Base-by-base conservation (phyloP, 2,888 invertebrate genomes). In the Ophraella communa region DNA sequence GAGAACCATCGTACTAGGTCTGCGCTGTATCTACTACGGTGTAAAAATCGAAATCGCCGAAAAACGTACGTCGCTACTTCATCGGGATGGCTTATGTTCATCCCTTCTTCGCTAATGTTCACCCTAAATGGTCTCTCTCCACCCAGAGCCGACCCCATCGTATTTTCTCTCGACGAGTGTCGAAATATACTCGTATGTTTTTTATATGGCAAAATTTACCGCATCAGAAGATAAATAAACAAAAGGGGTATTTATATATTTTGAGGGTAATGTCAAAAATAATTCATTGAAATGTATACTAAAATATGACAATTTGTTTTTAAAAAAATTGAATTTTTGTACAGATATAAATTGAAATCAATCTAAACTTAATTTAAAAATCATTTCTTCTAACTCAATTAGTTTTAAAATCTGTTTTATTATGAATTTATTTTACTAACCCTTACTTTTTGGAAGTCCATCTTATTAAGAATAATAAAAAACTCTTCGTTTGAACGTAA, bases 31-130 rank as follows among this genome's bases (percentile, higher is more conserved):
- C 57, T 44, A 52, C 63, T 64, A 63, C 51, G 62, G 57, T 55
- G 62, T 65, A 71, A 71, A 63, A 62, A 63, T 71, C 67, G 69
- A 66, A 70, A 60, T 62, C 65, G 56, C 64, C 55, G 62, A 53
- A 55, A n/a, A 60, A 74, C 77, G 79, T 77, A 76, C 44, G 74
- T 75, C 78, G 67, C 61, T 70, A 71, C 71, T 71, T 49, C 55
- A 61, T 65, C 52, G 70, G 69, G 67, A 74, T 74, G 71, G 66
- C 70, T 70, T 72, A 65, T 73, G 70, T 79, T 77, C 79, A 77
- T 79, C 80, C 80, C 78, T 79, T 76, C 77, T 76, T 77, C 69
- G 73, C 75, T 71, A 74, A 74, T 73, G 73, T 71, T 74, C 74
- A 74, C 75, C 76, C 67, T 66, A 66, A 69, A 69, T 70, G 74